These are phyloP conservation scores for Bathynomus jamesi DNA, from an alignment of 1,140 invertebrate genomes.

Conservation along the genomic window DNA sequence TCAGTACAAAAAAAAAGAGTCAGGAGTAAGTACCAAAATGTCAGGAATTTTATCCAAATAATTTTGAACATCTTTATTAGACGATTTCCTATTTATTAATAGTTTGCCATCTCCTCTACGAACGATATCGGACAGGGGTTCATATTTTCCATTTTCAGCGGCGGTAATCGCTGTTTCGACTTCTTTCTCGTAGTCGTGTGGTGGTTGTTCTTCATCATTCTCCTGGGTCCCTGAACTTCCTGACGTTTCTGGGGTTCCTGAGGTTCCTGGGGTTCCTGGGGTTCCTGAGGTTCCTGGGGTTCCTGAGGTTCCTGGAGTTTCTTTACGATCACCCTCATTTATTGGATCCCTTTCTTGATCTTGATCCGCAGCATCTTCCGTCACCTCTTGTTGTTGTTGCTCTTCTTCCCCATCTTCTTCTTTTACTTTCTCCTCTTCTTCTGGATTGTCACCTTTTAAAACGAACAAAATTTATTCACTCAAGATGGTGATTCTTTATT, in stretches of 20 bases:
- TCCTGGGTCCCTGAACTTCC: no score
- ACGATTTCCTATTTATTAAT: background rate
- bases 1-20: no score
- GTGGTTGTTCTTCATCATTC: background rate
- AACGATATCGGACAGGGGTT: background rate
- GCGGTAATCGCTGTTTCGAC: background rate
- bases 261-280: no score
- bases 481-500: no score
- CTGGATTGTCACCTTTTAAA: no score
- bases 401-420: background rate
- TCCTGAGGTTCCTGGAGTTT: no score
- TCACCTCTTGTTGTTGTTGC: background rate
- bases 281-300: no score
- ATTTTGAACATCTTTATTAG: background rate
- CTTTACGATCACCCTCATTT: background rate
- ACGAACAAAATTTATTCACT: no score
- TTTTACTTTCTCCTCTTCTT: background rate
- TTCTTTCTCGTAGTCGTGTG: background rate
- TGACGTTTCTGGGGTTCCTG: no score
- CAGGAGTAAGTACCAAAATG: background rate
- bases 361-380: background rate
- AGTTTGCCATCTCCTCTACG: background rate
- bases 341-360: background rate
- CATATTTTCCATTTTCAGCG: background rate
- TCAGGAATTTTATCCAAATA: constrained; percentile 1